Percentiles rank a stretch among this genome's conserved stretches.
Evolutionary conservation across 23 tunicate species (phyloP).

Genomic region (Phallusia fumigata): DNA sequence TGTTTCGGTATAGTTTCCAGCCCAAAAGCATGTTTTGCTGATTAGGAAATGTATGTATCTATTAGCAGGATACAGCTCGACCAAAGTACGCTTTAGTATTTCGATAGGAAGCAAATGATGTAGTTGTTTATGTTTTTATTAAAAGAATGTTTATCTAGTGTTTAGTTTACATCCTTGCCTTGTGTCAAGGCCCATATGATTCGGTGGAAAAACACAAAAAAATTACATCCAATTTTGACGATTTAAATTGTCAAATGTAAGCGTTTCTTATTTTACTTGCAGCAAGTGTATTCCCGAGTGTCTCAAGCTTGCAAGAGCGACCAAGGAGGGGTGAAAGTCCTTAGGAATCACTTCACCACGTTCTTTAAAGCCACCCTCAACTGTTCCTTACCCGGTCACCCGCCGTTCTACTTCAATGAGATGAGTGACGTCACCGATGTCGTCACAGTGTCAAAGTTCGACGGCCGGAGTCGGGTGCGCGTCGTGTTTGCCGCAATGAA

Average conservation of each 20-base stretch:
- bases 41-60: too few species aligned
- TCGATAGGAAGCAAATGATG: too few species aligned
- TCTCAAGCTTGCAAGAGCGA: conserved; percentile 73
- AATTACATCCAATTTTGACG: too few species aligned
- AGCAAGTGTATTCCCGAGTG: conserved; percentile 55
- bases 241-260: too few species aligned
- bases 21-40: too few species aligned
- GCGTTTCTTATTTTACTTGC: neutral
- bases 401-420: conserved; percentile 86
- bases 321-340: conserved; percentile 39
- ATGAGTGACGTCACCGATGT: conserved; percentile 42
- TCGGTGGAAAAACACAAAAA: too few species aligned
- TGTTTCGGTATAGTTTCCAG: neutral
- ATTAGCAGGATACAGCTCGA: too few species aligned
- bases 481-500: conserved; percentile 65
- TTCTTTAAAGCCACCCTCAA: conserved; percentile 66
- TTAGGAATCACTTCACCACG: conserved; percentile 47
- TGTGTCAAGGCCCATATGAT: too few species aligned
- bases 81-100: too few species aligned
- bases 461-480: conserved; percentile 19
- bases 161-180: too few species aligned
- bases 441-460: conserved; percentile 13
- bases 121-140: too few species aligned
- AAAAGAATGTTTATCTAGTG: too few species aligned
- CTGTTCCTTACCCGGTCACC: conserved; percentile 77